A percentile compares a stretch with the other conserved stretches of the same genome.
These are phyloP conservation scores for Phymatocera aterrima DNA, from an alignment of 2,888 invertebrate genomes.

Conservation along the genomic window DNA sequence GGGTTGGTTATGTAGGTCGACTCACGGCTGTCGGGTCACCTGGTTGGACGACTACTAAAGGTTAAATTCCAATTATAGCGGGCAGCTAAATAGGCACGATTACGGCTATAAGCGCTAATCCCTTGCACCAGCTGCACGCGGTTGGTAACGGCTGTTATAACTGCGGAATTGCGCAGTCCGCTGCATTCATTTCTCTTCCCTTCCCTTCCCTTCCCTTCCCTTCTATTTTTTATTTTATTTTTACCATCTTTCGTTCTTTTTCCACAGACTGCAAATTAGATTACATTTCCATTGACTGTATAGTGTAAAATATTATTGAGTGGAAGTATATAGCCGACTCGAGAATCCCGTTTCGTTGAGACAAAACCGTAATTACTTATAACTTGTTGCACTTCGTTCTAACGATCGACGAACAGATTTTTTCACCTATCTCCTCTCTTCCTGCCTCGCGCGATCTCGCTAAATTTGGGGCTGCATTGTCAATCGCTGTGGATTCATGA, in stretches of 20 bases:
- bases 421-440: too few species aligned
- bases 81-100: slow-evolving; percentile 57
- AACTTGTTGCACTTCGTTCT: too few species aligned
- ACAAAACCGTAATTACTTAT: too few species aligned
- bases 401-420: too few species aligned
- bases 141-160: slow-evolving; percentile 25
- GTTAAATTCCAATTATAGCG: slow-evolving; percentile 69
- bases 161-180: neutral
- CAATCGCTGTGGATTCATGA: neutral
- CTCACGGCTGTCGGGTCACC: slow-evolving; percentile 56
- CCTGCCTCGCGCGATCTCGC: too few species aligned
- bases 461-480: neutral
- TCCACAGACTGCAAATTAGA: too few species aligned
- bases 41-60: slow-evolving; percentile 60
- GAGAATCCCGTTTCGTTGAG: too few species aligned
- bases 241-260: too few species aligned
- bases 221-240: neutral
- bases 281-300: too few species aligned
- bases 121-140: slow-evolving; percentile 38
- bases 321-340: too few species aligned
- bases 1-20: slow-evolving; percentile 61
- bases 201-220: neutral
- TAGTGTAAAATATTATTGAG: too few species aligned
- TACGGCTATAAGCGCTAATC: slow-evolving; percentile 41
- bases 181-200: neutral